Evolutionary conservation across 2,888 invertebrate genomes (phyloP), one percentile per base, ranked within the genome.

Genomic region (Patella caerulea): DNA sequence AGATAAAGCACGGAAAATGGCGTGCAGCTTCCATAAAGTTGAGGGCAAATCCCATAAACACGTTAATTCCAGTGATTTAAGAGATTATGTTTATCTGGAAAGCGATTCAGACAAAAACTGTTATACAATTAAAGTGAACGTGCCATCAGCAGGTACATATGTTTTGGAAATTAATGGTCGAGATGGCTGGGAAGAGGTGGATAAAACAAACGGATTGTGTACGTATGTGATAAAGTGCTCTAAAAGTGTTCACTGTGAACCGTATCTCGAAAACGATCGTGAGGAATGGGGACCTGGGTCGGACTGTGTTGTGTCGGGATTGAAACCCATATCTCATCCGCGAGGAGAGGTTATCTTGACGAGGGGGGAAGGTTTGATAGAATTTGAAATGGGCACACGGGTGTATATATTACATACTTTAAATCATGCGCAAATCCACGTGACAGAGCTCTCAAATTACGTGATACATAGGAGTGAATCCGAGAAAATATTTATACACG

Each of bases 251-350:
- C 78, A 84, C 34, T 83, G 84, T 19, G 76, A 82, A 65, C 86
- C 87, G 17, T 82, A 89, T 45, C 89, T 89, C 2, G 84, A 84
- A 73, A 86, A 85, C 72, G 89, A 89, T 34, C 84, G 87, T 52
- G 87, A 88, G 53, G 90, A 89, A 54, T 90, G 90, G 90, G 90
- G 90, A 0, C 89, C 89, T 4, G 89, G 89, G 5, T 80, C 83
- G 7, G 88, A 89, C 73, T 84, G 85, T 7, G 82, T 85, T 56
- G 83, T 84, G 24, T 81, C 85, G 55, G 90, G 89, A 12, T 76
- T 90, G 53, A 82, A 81, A 2, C 84, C 90, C 4, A 72, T 85
- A 9, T 84, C 86, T 7, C 89, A 90, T 75, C 79, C 84, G 24
- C 81, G 84, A 9, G 88, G 87, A 7, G 81, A 86, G 54, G 81